Evolutionary conservation across 1,140 invertebrate species (phyloP).

Genomic region (Leptinotarsa texana): DNA sequence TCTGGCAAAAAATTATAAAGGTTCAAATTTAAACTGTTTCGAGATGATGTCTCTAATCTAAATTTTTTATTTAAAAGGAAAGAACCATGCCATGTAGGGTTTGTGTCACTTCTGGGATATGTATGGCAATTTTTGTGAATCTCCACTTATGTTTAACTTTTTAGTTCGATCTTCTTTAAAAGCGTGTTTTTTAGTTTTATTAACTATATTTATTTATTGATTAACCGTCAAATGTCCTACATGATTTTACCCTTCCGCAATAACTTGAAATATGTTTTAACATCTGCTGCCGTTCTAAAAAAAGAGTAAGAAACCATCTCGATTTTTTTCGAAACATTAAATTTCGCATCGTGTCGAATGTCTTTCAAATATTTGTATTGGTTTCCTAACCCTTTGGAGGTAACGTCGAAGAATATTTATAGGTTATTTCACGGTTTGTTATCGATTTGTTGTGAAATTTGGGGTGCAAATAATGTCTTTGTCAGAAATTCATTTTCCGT

Average conservation of each 20-base stretch:
- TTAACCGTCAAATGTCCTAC: neutral
- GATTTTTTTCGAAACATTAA: slow-evolving; percentile 47
- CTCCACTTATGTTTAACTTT: no score
- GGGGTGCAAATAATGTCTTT: slow-evolving; percentile 24
- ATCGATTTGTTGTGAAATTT: slow-evolving; percentile 13
- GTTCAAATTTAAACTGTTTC: no score
- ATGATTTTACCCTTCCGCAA: neutral
- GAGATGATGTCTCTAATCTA: no score
- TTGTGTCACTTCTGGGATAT: no score
- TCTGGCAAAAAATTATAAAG: no score
- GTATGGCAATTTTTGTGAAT: no score
- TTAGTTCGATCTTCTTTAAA: no score
- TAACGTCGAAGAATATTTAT: slow-evolving; percentile 42
- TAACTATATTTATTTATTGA: neutral
- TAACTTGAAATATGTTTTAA: neutral
- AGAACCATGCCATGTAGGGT: no score
- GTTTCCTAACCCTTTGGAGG: slow-evolving; percentile 39
- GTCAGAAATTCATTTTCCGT: slow-evolving; percentile 12
- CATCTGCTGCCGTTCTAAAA: slow-evolving; percentile 11
- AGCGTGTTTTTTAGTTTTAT: no score
- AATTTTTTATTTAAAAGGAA: no score
- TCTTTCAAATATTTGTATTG: slow-evolving; percentile 41
- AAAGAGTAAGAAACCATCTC: slow-evolving; percentile 16
- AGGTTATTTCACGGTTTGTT: slow-evolving; percentile 28
- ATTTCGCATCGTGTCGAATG: slow-evolving; percentile 40